Percentiles rank a stretch among this genome's conserved stretches.
phyloP scores from a whole-genome alignment of 1,140 invertebrate genomes.

The Eurytemora carolleeae region DNA sequence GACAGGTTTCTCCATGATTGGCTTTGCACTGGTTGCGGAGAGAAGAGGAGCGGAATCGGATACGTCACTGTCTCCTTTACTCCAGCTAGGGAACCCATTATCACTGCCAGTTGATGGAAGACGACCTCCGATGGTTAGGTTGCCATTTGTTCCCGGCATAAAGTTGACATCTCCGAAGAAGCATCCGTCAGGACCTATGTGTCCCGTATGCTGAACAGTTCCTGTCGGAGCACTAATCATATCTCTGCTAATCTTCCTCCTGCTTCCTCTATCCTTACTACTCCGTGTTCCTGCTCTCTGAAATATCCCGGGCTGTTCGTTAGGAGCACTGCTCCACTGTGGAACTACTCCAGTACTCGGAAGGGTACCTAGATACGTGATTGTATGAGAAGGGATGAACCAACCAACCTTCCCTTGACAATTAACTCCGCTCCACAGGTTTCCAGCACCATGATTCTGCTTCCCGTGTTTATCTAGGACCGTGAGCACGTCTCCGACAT shows the following conservation, averaged over 20 bases:
- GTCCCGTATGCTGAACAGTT: conserved; percentile 87
- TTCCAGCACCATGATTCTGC: conserved; percentile 16
- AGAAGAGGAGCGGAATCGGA: conserved; percentile 27
- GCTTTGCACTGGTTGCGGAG: conserved; percentile 10
- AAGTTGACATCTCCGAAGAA: conserved; percentile 89
- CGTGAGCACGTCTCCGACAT: conserved; percentile 71
- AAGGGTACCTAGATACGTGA: conserved; percentile 51
- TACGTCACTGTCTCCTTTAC: conserved; percentile 22
- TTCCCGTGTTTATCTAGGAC: conserved; percentile 72
- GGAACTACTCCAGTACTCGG: conserved; percentile 29
- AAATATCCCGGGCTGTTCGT: not conserved
- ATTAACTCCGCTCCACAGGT: conserved; percentile 58
- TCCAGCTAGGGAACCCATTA: conserved; percentile 17
- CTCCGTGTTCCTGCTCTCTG: not conserved
- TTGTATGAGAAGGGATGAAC: conserved; percentile 72
- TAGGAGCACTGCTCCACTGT: conserved; percentile 27
- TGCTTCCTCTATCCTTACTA: conserved; percentile 8
- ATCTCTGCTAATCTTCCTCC: conserved; percentile 42
- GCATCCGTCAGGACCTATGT: conserved; percentile 86
- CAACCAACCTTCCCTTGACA: conserved; percentile 63
- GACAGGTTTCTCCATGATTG: conserved; percentile 17
- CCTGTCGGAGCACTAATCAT: conserved; percentile 94
- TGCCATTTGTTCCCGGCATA: conserved; percentile 27
- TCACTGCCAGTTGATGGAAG: conserved; percentile 58
- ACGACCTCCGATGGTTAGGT: conserved; percentile 49